Percentiles rank a stretch among this genome's conserved stretches.
Conservation (phyloP, 2,113 vertebrate genomes). For the Plecturocebus donacophilus region DNA sequence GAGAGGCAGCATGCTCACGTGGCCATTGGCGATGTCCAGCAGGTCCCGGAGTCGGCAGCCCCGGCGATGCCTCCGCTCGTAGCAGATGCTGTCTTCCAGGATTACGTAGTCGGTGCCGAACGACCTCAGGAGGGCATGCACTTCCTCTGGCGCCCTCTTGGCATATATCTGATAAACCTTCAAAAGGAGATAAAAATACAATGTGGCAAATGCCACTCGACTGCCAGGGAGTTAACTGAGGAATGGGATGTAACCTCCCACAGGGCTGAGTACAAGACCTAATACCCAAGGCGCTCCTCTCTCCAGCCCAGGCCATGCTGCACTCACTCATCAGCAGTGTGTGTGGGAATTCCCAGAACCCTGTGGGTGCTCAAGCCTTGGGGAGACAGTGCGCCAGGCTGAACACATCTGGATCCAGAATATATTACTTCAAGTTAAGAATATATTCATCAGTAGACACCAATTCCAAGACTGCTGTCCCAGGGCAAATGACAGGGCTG, state of each 20-base stretch:
- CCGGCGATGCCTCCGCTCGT: constrained; percentile 91
- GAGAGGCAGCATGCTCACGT: constrained; percentile 84
- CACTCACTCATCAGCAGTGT: too few species aligned
- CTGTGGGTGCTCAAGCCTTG: neutral
- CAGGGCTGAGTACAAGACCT: neutral
- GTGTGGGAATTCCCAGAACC: neutral
- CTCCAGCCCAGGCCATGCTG: neutral
- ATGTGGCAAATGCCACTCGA: neutral
- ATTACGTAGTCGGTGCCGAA: constrained; percentile 94
- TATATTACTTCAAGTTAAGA: neutral
- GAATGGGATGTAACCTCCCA: neutral
- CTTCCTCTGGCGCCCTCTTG: constrained; percentile 89
- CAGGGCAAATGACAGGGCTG: neutral
- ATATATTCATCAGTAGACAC: neutral
- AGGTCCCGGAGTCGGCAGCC: constrained; percentile 96
- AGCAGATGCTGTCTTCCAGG: constrained; percentile 97
- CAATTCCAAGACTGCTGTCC: neutral
- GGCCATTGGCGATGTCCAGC: constrained; percentile 94
- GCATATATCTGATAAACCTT: constrained; percentile 98
- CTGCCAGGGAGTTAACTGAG: neutral
- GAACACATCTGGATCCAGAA: neutral
- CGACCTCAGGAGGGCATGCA: constrained; percentile 88
- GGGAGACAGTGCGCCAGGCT: neutral
- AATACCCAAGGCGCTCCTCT: rapidly evolving
- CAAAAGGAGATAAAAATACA: neutral